Conservation (phyloP, 2,797 vertebrate genomes). For the Fringilla coelebs region DNA sequence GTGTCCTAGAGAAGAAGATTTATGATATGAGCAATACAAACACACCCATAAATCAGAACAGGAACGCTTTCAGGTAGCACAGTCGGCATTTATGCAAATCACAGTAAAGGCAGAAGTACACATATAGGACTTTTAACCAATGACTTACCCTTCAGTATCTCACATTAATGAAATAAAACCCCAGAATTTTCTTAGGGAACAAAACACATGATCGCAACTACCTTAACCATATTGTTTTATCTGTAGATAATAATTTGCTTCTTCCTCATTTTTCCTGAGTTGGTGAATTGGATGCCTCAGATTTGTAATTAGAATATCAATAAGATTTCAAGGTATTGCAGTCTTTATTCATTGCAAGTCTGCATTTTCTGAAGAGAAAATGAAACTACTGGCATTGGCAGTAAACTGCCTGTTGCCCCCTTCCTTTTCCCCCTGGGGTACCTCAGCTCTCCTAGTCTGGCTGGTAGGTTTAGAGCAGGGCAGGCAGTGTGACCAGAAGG, state of each 20-base stretch:
- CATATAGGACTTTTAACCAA: conserved; percentile 33
- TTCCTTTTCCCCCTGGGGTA: background rate
- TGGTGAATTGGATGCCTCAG: background rate
- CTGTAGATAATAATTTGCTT: background rate
- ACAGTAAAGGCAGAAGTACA: conserved; percentile 34
- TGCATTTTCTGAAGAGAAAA: background rate
- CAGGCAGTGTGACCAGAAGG: background rate
- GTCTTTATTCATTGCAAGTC: background rate
- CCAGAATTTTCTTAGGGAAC: background rate
- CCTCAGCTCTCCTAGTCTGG: background rate
- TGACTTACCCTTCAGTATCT: conserved; percentile 1
- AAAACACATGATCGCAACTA: background rate
- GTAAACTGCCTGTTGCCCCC: background rate
- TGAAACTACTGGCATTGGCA: background rate
- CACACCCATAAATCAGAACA: conserved; percentile 83
- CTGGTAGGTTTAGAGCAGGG: background rate
- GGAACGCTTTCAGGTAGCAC: conserved; percentile 78
- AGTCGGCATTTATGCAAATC: conserved; percentile 77
- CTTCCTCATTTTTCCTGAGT: background rate
- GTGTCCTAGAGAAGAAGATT: conserved; percentile 86
- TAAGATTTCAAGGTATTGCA: background rate
- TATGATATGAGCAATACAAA: conserved; percentile 83
- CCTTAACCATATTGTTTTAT: background rate
- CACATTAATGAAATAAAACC: background rate
- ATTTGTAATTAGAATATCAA: background rate